Conservation (phyloP, 2,888 invertebrate species). For the Noctua comes region DNA sequence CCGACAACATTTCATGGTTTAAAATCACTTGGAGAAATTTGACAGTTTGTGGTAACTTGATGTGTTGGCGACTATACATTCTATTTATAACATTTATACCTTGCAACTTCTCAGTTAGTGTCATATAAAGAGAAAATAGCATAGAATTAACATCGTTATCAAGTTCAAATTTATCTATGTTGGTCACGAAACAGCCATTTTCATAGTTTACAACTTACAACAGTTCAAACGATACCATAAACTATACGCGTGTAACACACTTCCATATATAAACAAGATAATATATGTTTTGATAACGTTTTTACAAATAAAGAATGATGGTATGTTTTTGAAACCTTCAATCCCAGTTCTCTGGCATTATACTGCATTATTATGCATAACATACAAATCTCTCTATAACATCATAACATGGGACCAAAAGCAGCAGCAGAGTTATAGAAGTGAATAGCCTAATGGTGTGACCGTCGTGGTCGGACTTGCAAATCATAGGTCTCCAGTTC, state of each 20-base stretch:
- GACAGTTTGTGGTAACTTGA: too few species aligned
- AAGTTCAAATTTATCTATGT: slow-evolving; percentile 40
- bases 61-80: background rate
- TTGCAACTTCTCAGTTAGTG: background rate
- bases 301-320: background rate
- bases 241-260: background rate
- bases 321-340: background rate
- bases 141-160: slow-evolving; percentile 49
- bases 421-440: too few species aligned
- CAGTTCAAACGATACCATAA: slow-evolving; percentile 16
- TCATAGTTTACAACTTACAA: slow-evolving; percentile 24
- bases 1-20: too few species aligned
- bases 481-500: background rate
- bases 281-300: slow-evolving; percentile 18
- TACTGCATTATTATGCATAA: background rate
- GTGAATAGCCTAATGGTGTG: too few species aligned
- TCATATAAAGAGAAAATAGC: slow-evolving; percentile 22
- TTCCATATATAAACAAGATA: slow-evolving; percentile 15
- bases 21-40: too few species aligned
- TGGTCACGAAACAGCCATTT: slow-evolving; percentile 34
- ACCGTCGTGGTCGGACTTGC: too few species aligned
- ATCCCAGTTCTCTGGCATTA: background rate
- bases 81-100: background rate
- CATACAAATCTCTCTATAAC: background rate
- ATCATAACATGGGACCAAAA: background rate